Conservation (phyloP, 2,113 vertebrate species). For the Siniperca knerii region DNA sequence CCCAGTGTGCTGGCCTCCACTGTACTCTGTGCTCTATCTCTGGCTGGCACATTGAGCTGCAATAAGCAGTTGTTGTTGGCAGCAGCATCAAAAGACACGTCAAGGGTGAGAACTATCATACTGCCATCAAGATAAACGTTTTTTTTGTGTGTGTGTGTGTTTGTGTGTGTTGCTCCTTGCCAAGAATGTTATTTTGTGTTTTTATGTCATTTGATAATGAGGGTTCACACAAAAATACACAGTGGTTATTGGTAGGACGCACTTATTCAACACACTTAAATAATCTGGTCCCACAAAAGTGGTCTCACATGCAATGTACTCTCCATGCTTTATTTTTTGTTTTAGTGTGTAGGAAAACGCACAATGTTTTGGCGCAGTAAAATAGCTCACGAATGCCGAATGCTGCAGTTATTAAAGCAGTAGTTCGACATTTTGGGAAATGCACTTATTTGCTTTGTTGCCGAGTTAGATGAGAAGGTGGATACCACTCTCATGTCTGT, state of each 20-base stretch:
- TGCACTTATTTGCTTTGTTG: background rate
- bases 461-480: background rate
- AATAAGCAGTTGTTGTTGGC: conserved; percentile 56
- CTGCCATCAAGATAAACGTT: conserved; percentile 46
- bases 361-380: conserved; percentile 7
- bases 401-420: background rate
- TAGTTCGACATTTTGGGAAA: background rate
- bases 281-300: background rate
- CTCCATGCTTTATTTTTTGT: background rate
- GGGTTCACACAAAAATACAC: conserved; percentile 5
- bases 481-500: background rate
- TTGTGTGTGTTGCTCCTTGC: background rate
- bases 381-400: background rate
- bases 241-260: background rate
- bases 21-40: conserved; percentile 44
- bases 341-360: conserved; percentile 11
- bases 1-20: background rate
- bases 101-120: conserved; percentile 47
- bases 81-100: conserved; percentile 52
- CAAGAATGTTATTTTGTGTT: conserved; percentile 35
- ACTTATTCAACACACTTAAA: background rate
- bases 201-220: conserved; percentile 27
- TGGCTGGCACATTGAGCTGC: conserved; percentile 50
- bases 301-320: background rate
- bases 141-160: background rate